Conservation (phyloP, 2,113 vertebrate genomes). For the Falco punctatus region DNA sequence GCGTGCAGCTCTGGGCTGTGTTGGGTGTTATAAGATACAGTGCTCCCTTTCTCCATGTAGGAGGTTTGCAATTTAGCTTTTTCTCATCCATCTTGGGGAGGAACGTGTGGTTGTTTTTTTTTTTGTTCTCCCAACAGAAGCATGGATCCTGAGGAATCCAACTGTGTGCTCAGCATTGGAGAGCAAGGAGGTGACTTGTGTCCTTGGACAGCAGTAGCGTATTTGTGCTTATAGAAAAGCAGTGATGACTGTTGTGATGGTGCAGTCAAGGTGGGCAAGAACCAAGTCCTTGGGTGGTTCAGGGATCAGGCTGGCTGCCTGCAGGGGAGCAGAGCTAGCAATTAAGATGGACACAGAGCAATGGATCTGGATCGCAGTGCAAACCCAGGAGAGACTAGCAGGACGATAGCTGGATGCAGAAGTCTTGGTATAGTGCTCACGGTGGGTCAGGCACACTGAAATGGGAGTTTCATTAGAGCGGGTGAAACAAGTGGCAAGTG, state of each 20-base stretch:
- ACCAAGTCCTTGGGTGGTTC: background rate
- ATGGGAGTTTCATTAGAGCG: background rate
- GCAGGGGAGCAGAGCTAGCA: background rate
- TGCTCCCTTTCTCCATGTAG: background rate
- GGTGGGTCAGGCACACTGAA: background rate
- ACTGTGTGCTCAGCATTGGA: background rate
- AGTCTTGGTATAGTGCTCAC: background rate
- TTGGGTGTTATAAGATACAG: background rate
- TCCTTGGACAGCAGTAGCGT: background rate
- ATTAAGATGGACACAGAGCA: background rate
- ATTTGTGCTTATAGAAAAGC: background rate
- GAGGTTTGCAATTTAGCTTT: background rate
- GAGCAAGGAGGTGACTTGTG: background rate
- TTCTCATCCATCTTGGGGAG: background rate
- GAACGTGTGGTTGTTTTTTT: background rate
- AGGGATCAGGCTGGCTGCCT: background rate
- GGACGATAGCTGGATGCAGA: background rate
- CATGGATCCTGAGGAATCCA: background rate
- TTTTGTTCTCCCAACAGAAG: background rate
- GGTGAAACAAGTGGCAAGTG: background rate
- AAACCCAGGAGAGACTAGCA: background rate
- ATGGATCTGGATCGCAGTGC: background rate
- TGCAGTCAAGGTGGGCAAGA: background rate
- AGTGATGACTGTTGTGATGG: background rate
- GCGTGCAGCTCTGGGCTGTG: background rate